Evolutionary conservation across 2,113 vertebrate genomes (phyloP).

Genomic region (Vidua chalybeata): DNA sequence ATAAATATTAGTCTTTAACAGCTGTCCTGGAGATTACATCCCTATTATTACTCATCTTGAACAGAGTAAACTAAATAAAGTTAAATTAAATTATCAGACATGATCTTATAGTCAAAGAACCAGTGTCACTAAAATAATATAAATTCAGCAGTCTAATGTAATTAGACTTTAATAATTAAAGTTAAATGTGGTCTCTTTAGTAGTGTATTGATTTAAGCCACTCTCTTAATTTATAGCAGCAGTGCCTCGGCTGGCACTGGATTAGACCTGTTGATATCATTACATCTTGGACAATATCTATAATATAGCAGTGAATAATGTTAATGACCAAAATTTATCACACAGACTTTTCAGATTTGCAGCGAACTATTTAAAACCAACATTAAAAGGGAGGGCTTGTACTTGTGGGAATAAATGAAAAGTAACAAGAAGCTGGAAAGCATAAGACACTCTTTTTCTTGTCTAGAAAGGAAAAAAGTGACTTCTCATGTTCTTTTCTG

Average conservation of each 20-base stretch:
- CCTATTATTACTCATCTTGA: not conserved
- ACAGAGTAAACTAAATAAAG: not conserved
- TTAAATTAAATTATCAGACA: slow-evolving; percentile 2
- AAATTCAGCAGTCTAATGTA: not conserved
- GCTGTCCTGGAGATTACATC: not conserved
- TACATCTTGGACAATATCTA: not conserved
- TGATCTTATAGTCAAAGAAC: not conserved
- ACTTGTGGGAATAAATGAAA: not conserved
- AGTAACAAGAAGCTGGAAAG: not conserved
- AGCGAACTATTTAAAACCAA: not conserved
- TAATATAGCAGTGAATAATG: not conserved
- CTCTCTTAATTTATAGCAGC: not conserved
- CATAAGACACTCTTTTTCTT: not conserved
- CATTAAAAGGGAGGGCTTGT: not conserved
- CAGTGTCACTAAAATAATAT: not conserved
- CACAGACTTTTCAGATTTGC: not conserved
- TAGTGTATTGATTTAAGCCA: not conserved
- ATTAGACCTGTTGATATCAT: not conserved
- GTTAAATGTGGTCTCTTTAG: not conserved
- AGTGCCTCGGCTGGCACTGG: not conserved
- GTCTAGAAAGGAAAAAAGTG: not conserved
- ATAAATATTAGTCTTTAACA: slow-evolving; percentile 12
- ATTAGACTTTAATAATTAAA: not conserved
- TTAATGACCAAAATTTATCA: not conserved
- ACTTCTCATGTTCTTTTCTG: not conserved